Evolutionary conservation across 2,888 invertebrate species (phyloP), one percentile per base, ranked within the genome.

Genomic region (Aphodius granarius): DNA sequence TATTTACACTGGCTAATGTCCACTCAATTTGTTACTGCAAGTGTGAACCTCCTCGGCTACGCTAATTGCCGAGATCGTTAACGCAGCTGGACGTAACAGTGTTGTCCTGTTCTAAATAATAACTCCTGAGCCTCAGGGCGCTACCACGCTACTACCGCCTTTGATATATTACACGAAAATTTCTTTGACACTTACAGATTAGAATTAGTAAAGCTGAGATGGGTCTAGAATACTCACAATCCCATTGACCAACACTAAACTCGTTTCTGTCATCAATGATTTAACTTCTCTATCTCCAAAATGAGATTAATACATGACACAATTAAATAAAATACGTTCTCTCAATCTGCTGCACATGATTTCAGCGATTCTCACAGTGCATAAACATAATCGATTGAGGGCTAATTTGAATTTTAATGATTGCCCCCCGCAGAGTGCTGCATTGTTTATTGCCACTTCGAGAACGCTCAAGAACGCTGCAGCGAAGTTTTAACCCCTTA

Each of bases 31-130:
- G 21, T 68, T n/a, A 21, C 20, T 16, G 17, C 68, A 68, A 21
- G 68, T 68, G 68, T 20, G 68, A 68, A 68, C 68, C 20, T 68
- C 21, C 22, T 68, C 22, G 22, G 68, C 68, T n/a, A 21, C 21
- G 21, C 68, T 68, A 68, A 68, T 68, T 68, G 68, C 68, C 6
- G n/a, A 20, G 68, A 68, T 68, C 68, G 22, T 68, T 68, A 68
- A 20, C 68, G 20, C 68, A 68, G 68, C 22, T 68, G 68, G 68
- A 68, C n/a, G 22, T 22, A 68, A 9, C 68, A 20, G 21, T 68
- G 21, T 20, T 20, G 20, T 22, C 22, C 15, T 68, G 16, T 20
- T 68, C 19, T 68, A 68, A 68, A 20, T 68, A 68, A 68, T 68
- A 68, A 68, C 21, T n/a, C n/a, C 68, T 2, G 21, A 20, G 9